Evolutionary conservation across 2,888 invertebrate genomes (phyloP), one percentile per base, ranked within the genome.

Genomic region (Tipula helvola): DNA sequence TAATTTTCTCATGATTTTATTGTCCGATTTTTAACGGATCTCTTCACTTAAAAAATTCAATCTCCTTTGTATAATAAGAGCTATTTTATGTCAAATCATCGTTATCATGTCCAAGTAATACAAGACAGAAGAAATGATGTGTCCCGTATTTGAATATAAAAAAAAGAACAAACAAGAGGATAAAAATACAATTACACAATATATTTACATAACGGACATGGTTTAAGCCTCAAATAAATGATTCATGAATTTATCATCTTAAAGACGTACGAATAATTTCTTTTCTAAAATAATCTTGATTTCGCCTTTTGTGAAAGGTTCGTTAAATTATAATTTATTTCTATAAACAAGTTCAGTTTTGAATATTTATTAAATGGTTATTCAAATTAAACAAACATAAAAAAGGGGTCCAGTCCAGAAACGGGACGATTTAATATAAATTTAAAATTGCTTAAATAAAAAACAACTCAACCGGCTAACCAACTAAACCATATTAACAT

Each of bases 211-310:
- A 85, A 85, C 85, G 39, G 28, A 85, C 85, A 85, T 85, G 41
- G 85, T 42, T 18, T 89, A 89, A 89, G 89, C 89, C 89, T 89
- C 88, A 88, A 89, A 89, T 89, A 89, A 89, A 89, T 89, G 89
- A 89, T 89, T 88, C 88, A 88, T 88, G 88, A 88, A 89, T 88
- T 89, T 89, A 88, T 89, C 89, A 89, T 85, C 85, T 39, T 42
- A 41, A 85, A 85, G 12, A 85, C 39, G 28, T 18, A 85, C 18
- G 16, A 85, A 85, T n/a, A 16, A 42, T 41, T 84, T 84, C 39
- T 39, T 39, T 39, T 39, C 16, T 39, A 5, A 16, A 39, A 84
- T 28, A 28, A 28, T 71, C 71, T 28, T 71, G 71, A 71, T 71
- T 71, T 84, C 8, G 52, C 52, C 52, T 13, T 52, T 52, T 52